Conservation (phyloP, 2,888 invertebrate species). For the Eristalis tenax region DNA sequence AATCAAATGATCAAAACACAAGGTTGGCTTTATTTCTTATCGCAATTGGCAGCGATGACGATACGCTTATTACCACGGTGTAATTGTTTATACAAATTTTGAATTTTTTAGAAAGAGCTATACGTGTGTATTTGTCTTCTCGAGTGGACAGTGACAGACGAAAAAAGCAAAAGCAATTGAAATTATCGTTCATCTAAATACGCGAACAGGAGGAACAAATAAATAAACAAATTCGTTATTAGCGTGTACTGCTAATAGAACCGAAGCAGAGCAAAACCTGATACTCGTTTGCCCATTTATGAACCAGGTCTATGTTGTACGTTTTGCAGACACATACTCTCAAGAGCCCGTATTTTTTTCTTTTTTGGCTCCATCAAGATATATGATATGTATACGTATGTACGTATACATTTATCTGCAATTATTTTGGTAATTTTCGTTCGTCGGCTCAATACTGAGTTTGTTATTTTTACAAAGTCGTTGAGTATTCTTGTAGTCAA, state of each 20-base stretch:
- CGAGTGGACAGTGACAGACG: background rate
- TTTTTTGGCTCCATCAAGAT: background rate
- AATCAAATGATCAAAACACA: constrained; percentile 4
- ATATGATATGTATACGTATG: background rate
- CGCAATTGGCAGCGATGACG: constrained; percentile 20
- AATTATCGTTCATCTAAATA: constrained; percentile 31
- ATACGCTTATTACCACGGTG: constrained; percentile 26
- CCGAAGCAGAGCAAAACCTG: background rate
- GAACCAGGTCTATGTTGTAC: background rate
- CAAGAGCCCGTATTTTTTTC: background rate
- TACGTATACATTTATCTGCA: background rate
- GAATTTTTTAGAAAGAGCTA: no score
- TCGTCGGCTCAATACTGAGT: background rate
- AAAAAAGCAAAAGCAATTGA: background rate
- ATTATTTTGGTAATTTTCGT: background rate
- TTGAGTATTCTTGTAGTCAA: background rate
- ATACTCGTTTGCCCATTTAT: background rate
- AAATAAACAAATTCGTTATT: constrained; percentile 49
- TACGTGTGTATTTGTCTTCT: background rate
- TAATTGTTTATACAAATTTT: constrained; percentile 21
- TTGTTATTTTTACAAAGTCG: background rate
- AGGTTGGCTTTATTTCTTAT: background rate
- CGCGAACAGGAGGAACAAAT: constrained; percentile 41
- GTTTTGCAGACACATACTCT: background rate
- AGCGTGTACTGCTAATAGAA: constrained; percentile 22